Conservation (phyloP, 1,140 invertebrate genomes). For the Drosophila nannoptera region DNA sequence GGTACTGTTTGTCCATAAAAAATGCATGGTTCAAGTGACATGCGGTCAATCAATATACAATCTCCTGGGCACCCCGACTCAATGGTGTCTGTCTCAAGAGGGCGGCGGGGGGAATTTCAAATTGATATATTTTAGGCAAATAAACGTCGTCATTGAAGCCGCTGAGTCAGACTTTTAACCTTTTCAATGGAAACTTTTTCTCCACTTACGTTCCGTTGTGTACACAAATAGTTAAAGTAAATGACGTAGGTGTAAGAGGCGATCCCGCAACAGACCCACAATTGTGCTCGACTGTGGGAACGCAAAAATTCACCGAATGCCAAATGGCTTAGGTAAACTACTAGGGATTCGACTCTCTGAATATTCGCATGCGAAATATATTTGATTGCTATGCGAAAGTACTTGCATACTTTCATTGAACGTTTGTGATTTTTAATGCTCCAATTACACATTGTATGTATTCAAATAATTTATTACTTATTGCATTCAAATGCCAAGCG, state of each 20-base stretch:
- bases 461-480: too few species aligned
- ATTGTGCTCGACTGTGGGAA: too few species aligned
- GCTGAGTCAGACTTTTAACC: background rate
- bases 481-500: background rate
- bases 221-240: constrained; percentile 14
- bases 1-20: constrained; percentile 13
- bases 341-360: too few species aligned
- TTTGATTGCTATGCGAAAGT: too few species aligned
- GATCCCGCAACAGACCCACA: too few species aligned
- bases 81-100: background rate
- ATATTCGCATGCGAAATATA: too few species aligned
- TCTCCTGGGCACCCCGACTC: constrained; percentile 5
- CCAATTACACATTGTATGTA: too few species aligned
- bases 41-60: constrained; percentile 17
- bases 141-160: background rate
- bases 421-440: too few species aligned
- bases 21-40: constrained; percentile 17
- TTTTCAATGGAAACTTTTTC: constrained; percentile 2
- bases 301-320: too few species aligned
- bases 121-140: background rate
- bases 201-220: background rate
- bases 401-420: too few species aligned
- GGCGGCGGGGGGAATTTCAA: background rate
- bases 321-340: too few species aligned
- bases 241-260: too few species aligned